Conservation (phyloP, 2,113 vertebrate species). For the Rhinichthys klamathensis region DNA sequence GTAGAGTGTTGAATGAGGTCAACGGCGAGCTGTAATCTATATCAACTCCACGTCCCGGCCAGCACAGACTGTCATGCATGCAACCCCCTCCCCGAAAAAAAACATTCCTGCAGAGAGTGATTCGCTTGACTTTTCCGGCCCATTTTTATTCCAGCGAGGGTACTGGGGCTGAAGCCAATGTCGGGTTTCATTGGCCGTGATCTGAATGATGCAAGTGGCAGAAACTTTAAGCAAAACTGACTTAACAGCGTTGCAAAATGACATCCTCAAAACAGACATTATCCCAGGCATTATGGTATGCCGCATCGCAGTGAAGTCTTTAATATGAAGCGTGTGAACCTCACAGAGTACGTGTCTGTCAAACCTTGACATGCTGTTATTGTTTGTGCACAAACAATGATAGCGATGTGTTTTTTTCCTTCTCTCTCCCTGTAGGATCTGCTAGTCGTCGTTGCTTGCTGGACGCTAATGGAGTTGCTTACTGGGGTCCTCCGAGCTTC, state of each 20-base stretch:
- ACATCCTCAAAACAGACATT: constrained; percentile 38
- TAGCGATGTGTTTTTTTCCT: constrained; percentile 12
- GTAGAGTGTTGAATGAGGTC: constrained; percentile 46
- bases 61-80: not conserved
- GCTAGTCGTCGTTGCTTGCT: constrained; percentile 98
- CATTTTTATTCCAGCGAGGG: constrained; percentile 19
- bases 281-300: no score
- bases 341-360: constrained; percentile 3
- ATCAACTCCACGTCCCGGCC: constrained; percentile 11
- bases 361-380: constrained; percentile 20
- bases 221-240: constrained; percentile 47
- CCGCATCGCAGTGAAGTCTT: not conserved
- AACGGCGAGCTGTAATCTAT: constrained; percentile 33
- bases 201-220: constrained; percentile 54
- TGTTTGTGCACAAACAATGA: not conserved
- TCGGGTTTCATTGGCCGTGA: constrained; percentile 33
- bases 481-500: constrained; percentile 98
- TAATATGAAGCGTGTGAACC: constrained; percentile 1
- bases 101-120: not conserved
- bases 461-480: constrained; percentile 93
- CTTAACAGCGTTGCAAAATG: constrained; percentile 27
- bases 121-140: not conserved
- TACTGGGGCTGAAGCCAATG: constrained; percentile 15
- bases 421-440: constrained; percentile 79
- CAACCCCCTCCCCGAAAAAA: not conserved